phyloP scores from a whole-genome alignment of 2,797 vertebrate genomes.

The Menidia menidia region DNA sequence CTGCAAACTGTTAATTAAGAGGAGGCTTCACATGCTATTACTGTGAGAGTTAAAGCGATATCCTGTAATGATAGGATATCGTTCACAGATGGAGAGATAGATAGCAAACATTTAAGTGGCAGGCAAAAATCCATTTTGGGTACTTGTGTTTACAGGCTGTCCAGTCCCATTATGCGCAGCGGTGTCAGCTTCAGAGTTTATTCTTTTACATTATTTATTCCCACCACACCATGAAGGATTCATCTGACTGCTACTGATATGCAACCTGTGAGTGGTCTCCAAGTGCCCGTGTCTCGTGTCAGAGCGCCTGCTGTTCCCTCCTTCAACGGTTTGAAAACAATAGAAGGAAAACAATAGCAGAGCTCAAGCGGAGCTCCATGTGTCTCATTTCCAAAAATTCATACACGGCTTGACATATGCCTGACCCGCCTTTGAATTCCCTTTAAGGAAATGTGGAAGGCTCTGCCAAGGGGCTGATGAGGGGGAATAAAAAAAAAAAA shows the following conservation, averaged over 20 bases:
- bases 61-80: background rate
- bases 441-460: background rate
- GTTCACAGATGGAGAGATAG: conserved; percentile 2
- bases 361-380: conserved; percentile 39
- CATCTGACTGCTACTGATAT: conserved; percentile 43
- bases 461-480: background rate
- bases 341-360: conserved; percentile 64
- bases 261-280: conserved; percentile 13
- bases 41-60: conserved; percentile 21
- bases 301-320: conserved; percentile 35
- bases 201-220: conserved; percentile 52
- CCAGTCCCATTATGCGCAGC: conserved; percentile 36
- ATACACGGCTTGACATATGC: conserved; percentile 25
- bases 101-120: conserved; percentile 3
- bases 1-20: conserved; percentile 59
- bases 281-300: conserved; percentile 13
- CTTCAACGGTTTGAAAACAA: conserved; percentile 64
- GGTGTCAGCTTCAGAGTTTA: conserved; percentile 60
- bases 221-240: conserved; percentile 42
- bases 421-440: background rate
- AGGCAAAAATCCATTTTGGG: conserved; percentile 54
- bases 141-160: conserved; percentile 64
- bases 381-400: conserved; percentile 40
- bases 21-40: conserved; percentile 52
- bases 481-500: background rate